Evolutionary conservation across 2,113 vertebrate species (phyloP).

Genomic region (Cyprinodon tularosa): DNA sequence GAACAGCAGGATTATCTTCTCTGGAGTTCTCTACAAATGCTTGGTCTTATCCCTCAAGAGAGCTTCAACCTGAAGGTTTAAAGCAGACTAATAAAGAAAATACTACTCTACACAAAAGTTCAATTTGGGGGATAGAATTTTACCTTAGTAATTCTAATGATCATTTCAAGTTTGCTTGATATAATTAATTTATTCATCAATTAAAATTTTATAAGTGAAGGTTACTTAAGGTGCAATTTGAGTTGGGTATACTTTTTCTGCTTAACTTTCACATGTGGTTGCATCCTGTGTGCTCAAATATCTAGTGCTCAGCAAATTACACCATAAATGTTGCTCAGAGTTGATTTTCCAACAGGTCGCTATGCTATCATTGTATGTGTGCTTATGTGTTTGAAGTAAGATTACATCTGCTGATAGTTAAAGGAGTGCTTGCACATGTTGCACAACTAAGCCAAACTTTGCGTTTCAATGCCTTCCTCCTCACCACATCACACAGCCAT

Average conservation of each 20-base stretch:
- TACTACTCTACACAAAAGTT: too few species aligned
- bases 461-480: slow-evolving; percentile 10
- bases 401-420: slow-evolving; percentile 23
- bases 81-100: too few species aligned
- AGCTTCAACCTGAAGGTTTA: too few species aligned
- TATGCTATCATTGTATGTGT: neutral
- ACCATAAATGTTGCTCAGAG: slow-evolving; percentile 6
- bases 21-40: too few species aligned
- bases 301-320: slow-evolving; percentile 28
- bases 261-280: slow-evolving; percentile 22
- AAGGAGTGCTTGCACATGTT: slow-evolving; percentile 32
- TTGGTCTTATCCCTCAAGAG: too few species aligned
- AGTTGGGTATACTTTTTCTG: slow-evolving; percentile 24
- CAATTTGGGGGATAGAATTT: too few species aligned
- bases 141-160: too few species aligned
- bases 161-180: too few species aligned
- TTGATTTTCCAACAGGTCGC: slow-evolving; percentile 10
- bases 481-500: slow-evolving; percentile 49
- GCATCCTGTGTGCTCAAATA: slow-evolving; percentile 23
- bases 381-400: neutral
- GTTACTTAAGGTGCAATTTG: neutral
- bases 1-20: too few species aligned
- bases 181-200: too few species aligned
- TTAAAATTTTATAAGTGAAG: neutral
- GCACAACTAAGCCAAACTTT: slow-evolving; percentile 25